These are phyloP conservation scores for Notothenia coriiceps DNA, from an alignment of 2,113 vertebrate genomes.

Conservation along the genomic window DNA sequence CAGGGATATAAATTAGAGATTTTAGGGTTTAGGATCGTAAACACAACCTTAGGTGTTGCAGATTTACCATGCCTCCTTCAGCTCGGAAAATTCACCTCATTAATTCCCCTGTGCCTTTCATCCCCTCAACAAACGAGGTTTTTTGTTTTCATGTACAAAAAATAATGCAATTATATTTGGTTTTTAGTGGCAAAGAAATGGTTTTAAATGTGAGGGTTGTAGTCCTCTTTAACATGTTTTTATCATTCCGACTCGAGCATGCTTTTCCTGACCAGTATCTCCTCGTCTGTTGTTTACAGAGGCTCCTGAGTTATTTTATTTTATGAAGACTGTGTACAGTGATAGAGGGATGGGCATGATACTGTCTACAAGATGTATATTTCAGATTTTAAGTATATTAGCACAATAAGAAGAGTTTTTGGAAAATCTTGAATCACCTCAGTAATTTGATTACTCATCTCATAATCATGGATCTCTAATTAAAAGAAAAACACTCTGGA, in stretches of 20 bases:
- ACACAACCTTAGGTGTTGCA: slow-evolving; percentile 7
- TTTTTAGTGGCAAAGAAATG: slow-evolving; percentile 35
- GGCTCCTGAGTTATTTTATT: slow-evolving; percentile 19
- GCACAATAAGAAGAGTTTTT: slow-evolving; percentile 48
- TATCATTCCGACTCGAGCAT: slow-evolving; percentile 16
- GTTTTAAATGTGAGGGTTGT: slow-evolving; percentile 36
- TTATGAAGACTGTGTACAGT: slow-evolving; percentile 35
- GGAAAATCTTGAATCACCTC: slow-evolving; percentile 3
- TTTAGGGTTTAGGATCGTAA: slow-evolving; percentile 23
- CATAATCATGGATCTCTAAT: slow-evolving; percentile 5
- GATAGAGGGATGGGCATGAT: slow-evolving; percentile 4
- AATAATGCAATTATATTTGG: slow-evolving; percentile 19
- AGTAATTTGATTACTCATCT: slow-evolving; percentile 19
- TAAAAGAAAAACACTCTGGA: slow-evolving; percentile 7
- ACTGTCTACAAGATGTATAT: slow-evolving; percentile 41
- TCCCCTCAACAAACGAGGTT: slow-evolving; percentile 28
- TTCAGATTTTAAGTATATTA: slow-evolving; percentile 50
- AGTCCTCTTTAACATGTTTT: slow-evolving; percentile 4
- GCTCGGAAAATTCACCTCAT: slow-evolving; percentile 12
- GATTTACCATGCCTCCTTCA: slow-evolving; percentile 2
- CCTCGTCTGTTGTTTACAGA: slow-evolving; percentile 44
- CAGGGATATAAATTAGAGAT: neutral
- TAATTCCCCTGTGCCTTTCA: slow-evolving; percentile 72
- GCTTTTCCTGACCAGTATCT: slow-evolving; percentile 9
- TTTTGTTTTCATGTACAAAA: neutral